Evolutionary conservation across 1,140 invertebrate species (phyloP), one percentile per base, ranked within the genome.

Genomic region (Halictus rubicundus): DNA sequence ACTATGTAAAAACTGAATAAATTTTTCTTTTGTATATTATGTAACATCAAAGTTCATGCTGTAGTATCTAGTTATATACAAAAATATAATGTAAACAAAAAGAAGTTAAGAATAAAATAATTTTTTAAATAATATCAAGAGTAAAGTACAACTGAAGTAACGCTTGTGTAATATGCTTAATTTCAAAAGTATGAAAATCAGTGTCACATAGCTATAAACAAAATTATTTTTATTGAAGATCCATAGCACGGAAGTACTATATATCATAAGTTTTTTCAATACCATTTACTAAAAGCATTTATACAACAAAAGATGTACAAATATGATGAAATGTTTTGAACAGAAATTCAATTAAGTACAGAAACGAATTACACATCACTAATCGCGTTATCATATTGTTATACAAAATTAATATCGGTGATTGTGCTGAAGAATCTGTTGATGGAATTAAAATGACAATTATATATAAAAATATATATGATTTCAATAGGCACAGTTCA

Each of bases 1-100:
- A 94, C 94, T 75, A 95, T 96, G 83, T 87, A 75, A 85, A 75
- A n/a, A 78, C 7, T 14, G 32, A 49, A 64, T 25, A 25, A 60
- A 10, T 68, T 49, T 70, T 25, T 6, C 21, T 81, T 23, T 66
- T 64, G 19, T 23, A 32, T 70, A 0, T 14, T 37, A n/a, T 57
- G 2, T 57, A 52, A n/a, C n/a, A n/a, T n/a, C n/a, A n/a, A n/a
- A n/a, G n/a, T 12, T 49, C 19, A 52, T 52, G 49, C 68, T 37
- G 25, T 52, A 32, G 12, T 42, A 46, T 49, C 3, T 52, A 16
- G 5, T 10, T 52, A 3, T 27, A 60, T n/a, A 57, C 2, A 49
- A n/a, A 80, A 32, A 61, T 75, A 59, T 46, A 25, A n/a, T 75
- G 25, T 54, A 46, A 71, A 46, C n/a, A 49, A 63, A 59, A 19